Evolutionary conservation across 2,888 invertebrate species (phyloP), one percentile per base, ranked within the genome.

Genomic region (Andrena chrysosceles): DNA sequence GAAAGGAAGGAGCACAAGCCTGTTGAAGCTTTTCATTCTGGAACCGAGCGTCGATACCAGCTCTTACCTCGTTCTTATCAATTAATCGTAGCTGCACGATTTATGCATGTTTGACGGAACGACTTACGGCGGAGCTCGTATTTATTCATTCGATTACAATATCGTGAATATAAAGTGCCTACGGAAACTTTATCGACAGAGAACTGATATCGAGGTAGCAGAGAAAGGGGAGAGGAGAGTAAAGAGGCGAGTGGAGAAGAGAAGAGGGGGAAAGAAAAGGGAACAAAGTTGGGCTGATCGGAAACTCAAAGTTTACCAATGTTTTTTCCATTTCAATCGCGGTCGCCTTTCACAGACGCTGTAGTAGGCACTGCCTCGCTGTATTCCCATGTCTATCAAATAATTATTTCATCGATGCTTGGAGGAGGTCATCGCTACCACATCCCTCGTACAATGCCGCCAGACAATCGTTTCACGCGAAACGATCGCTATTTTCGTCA

Each of bases 321-420:
- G 81, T 70, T 79, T 69, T 81, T 77, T 85, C 81, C 79, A 75
- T 83, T 77, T 63, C 75, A 79, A 77, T 67, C 75, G 75, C 67
- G 83, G 48, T 56, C 81, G 79, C 73, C 74, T 80, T 83, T 76
- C 79, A 77, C 59, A 63, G 79, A 76, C 54, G 68, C 56, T 16
- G 42, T 16, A 42, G 42, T 13, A 42, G 70, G n/a, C 69, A 78
- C 52, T 77, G 31, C 66, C 70, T 66, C 56, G 59, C 42, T 13
- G 3, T 16, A 42, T 5, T 16, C 42, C 42, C 49, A 70, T 84
- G 85, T 77, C 68, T 71, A 62, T 85, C 84, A 75, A 90, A 90
- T 90, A 89, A 90, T 89, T 87, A 83, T 89, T 83, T 78, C 71
- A 74, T 77, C 66, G 80, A 62, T 70, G 63, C 84, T 78, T 78